Conservation (phyloP, 2,888 invertebrate genomes). For the Smittia sp. region DNA sequence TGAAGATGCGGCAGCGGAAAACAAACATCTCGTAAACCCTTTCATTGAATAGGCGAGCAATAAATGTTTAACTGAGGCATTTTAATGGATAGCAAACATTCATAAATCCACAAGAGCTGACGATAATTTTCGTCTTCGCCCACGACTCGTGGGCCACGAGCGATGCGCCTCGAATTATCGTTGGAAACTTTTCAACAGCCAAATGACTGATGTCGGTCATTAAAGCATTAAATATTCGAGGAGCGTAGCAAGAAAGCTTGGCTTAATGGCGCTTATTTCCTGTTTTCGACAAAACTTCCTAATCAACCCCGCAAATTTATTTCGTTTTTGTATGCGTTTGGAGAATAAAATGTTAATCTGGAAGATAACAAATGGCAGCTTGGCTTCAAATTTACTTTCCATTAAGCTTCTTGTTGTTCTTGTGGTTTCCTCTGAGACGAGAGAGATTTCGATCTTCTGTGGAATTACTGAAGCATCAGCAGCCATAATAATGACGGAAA, state of each 20-base stretch:
- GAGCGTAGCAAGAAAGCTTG: too few relatives aligned
- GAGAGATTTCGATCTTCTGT: too few relatives aligned
- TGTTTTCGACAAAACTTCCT: too few relatives aligned
- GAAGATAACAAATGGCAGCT: background rate
- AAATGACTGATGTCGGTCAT: background rate
- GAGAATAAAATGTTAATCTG: slow-evolving; percentile 9
- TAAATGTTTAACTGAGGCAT: background rate
- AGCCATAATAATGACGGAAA: background rate
- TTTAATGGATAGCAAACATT: slow-evolving; percentile 36
- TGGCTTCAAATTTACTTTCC: background rate
- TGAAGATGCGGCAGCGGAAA: background rate
- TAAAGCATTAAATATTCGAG: too few relatives aligned
- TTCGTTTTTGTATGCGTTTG: background rate
- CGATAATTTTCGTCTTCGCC: background rate
- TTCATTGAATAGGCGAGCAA: background rate
- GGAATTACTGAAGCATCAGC: too few relatives aligned
- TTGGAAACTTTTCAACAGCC: background rate
- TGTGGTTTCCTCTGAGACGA: too few relatives aligned
- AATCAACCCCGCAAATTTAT: slow-evolving; percentile 1
- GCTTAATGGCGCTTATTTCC: too few relatives aligned
- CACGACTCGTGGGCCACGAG: too few relatives aligned
- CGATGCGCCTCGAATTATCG: background rate
- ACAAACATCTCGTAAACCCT: background rate
- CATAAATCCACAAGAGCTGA: slow-evolving; percentile 11
- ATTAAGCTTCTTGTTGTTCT: background rate